Evolutionary conservation across 2,888 invertebrate genomes (phyloP).

Genomic region (Acronicta alni): DNA sequence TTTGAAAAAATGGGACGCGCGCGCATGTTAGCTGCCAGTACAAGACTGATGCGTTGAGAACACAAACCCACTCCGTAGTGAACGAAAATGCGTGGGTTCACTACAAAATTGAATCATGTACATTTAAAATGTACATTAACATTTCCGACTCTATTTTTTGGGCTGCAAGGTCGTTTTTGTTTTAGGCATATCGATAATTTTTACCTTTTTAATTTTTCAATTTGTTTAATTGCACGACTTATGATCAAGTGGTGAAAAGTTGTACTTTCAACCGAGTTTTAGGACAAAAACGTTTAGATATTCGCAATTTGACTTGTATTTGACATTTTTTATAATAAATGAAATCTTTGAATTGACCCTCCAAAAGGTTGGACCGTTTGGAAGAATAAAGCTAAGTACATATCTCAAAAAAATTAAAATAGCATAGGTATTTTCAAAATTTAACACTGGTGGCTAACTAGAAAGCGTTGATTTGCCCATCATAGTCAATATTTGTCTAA

Average conservation of each 20-base stretch:
- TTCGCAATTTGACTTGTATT: too few relatives aligned
- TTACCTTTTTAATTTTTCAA: constrained; percentile 74
- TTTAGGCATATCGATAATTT: constrained; percentile 42
- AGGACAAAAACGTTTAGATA: not conserved
- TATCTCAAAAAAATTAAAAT: too few relatives aligned
- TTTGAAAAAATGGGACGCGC: constrained; percentile 73
- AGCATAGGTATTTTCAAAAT: too few relatives aligned
- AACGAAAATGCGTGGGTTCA: constrained; percentile 81
- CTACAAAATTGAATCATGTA: constrained; percentile 70
- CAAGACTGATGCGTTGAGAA: constrained; percentile 76
- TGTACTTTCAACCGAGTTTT: constrained; percentile 52
- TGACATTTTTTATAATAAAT: too few relatives aligned
- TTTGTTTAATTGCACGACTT: constrained; percentile 68
- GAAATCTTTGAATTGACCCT: too few relatives aligned
- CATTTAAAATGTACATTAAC: constrained; percentile 56
- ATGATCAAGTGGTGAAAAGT: constrained; percentile 56
- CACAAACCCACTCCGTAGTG: constrained; percentile 71
- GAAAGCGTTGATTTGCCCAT: too few relatives aligned
- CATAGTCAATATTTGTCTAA: too few relatives aligned
- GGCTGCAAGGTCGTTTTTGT: constrained; percentile 57
- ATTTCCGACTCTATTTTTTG: constrained; percentile 65
- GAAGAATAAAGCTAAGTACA: too few relatives aligned
- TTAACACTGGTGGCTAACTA: too few relatives aligned
- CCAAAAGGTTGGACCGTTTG: too few relatives aligned
- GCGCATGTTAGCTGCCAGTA: constrained; percentile 69